Base-by-base conservation (phyloP, 2,888 invertebrate genomes). In the Gymnocheta viridis region DNA sequence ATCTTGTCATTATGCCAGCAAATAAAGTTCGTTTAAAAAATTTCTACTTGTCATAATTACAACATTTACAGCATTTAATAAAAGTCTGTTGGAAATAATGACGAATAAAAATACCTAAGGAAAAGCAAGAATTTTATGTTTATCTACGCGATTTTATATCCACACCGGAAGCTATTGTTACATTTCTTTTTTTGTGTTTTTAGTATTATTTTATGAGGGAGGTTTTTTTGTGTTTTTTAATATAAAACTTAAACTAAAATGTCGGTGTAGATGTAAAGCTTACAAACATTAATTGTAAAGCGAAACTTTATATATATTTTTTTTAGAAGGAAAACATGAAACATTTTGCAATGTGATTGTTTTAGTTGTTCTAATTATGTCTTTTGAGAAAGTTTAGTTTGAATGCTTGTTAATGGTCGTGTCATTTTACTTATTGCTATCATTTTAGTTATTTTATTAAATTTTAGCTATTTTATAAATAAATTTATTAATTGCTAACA, bases 1-100 rank as follows among this genome's bases (percentile, higher is more conserved):
- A 62, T 76, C 72, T 80, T 77, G 80, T 80, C 76, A 83, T 69
- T 66, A 66, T 80, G 80, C 70, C 80, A 80, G 70, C 72, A 83
- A n/a, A 80, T 77, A 84, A 84, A 84, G 81, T 84, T 82, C 35
- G 51, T 76, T 76, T 41, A 22, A 29, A 17, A 67, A 67, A 51
- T 60, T 51, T 80, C 47, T 7, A 51, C 67, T 67, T 81, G 74
- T 81, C 81, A 81, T 54, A 67, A 19, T 47, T 64, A 64, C 47
- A 74, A 74, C 81, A 81, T 69, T 54, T 69, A 54, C 67, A 54
- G 60, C 60, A 74, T 74, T 74, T 69, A 67, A 69, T 62, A 74
- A 81, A 81, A 60, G 41, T 74, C 35, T 54, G 32, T 14, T 69
- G 9, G 1, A 54, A 66, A 38, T 54, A 56, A 67, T 35, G 0